Evolutionary conservation across 2,113 vertebrate species (phyloP), one percentile per base, ranked within the genome.

Genomic region (Solenodon paradoxus): DNA sequence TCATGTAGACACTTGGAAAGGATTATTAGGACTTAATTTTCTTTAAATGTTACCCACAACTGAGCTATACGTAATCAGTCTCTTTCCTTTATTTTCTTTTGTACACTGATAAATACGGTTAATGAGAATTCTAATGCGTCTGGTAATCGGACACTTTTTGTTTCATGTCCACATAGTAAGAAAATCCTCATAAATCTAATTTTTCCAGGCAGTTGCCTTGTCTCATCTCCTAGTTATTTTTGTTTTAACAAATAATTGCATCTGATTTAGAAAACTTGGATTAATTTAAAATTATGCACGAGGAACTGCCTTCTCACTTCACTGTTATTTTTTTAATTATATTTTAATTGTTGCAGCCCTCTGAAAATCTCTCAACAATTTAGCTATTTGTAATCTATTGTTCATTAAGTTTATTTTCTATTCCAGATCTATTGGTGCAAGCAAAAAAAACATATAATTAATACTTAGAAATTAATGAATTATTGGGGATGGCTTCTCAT

Each of bases 271-370:
- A 90, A 72, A 63, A 1, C 24, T n/a, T 80, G 13, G 51, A n/a
- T 35, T 87, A 15, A 16, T 40, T 57, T 94, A 45, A n/a, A 49
- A 89, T 96, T 95, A 49, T 28, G 4, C 5, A 35, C 16, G 49
- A 74, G 59, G 92, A 95, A 92, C 7, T 75, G 6, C 42, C 3
- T 59, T 90, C n/a, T 82, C 9, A 11, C 88, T 96, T 94, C 10
- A 96, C 61, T 96, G 22, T 35, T 85, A 92, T 68, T 84, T 89
- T 40, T 80, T 75, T 66, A 32, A 49, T 80, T 94, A 30, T 32
- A 94, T 85, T 96, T 87, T 93, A 90, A 59, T 35, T 30, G 9
- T 74, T 90, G 88, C 38, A 94, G 51, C 45, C 38, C 13, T 35
- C 26, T 61, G 3, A 74, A 89, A 71, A 79, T n/a, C 6, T 10